These are phyloP conservation scores for Chlorops oryzae DNA, from an alignment of 1,140 invertebrate species.

Conservation along the genomic window DNA sequence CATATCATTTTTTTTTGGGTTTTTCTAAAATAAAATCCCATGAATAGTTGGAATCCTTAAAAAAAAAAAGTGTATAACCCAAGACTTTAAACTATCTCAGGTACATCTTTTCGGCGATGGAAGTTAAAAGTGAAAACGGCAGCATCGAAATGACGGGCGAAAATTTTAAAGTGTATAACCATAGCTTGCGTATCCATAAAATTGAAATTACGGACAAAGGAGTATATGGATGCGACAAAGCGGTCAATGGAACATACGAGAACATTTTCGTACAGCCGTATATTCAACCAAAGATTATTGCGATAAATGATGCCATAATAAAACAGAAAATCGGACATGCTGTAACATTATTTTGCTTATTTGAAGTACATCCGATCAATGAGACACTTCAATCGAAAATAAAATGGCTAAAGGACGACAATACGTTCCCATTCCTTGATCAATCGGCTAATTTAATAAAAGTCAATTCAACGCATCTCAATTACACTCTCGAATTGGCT, in stretches of 20 bases:
- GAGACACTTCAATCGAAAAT: constrained; percentile 43
- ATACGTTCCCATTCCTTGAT: constrained; percentile 39
- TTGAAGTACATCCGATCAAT: constrained; percentile 56
- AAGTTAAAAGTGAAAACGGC: constrained; percentile 24
- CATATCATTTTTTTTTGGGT: too few species aligned
- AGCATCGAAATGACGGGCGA: constrained; percentile 15
- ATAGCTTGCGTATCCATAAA: constrained; percentile 30
- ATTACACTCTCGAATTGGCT: constrained; percentile 52
- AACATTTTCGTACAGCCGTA: constrained; percentile 44
- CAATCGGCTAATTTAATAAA: constrained; percentile 32
- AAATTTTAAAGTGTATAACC: constrained; percentile 23
- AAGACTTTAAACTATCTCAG: too few species aligned
- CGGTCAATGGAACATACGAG: constrained; percentile 31
- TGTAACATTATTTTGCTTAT: constrained; percentile 52
- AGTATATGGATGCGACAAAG: constrained; percentile 49
- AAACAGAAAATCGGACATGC: constrained; percentile 50
- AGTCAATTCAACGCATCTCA: constrained; percentile 55
- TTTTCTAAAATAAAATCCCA: too few species aligned
- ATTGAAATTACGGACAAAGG: constrained; percentile 49
- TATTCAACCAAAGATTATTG: constrained; percentile 49
- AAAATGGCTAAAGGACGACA: constrained; percentile 56
- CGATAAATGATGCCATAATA: constrained; percentile 45
- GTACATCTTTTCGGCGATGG: constrained; percentile 8
- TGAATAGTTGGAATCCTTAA: too few species aligned
- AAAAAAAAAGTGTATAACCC: too few species aligned